phyloP scores from a whole-genome alignment of 2,113 vertebrate genomes.

The Rhabdornis inornatus region DNA sequence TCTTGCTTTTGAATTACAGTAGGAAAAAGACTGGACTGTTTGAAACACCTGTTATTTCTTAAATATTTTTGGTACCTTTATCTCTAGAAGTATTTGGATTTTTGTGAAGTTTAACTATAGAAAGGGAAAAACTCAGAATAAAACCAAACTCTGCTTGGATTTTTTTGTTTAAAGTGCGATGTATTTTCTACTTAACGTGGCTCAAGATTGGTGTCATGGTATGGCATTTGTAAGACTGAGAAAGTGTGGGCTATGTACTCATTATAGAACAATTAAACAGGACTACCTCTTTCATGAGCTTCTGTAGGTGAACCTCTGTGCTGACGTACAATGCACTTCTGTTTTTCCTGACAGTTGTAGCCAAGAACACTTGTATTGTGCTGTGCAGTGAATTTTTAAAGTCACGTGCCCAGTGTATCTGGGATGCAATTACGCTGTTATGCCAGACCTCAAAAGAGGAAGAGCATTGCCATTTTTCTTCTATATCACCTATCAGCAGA shows the following conservation, averaged over 20 bases:
- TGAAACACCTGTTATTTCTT: neutral
- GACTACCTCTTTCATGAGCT: neutral
- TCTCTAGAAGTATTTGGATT: neutral
- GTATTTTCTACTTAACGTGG: neutral
- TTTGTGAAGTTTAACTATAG: neutral
- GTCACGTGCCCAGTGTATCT: neutral
- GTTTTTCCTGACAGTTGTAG: neutral
- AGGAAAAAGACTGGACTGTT: neutral
- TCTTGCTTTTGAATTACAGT: neutral
- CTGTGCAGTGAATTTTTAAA: conserved; percentile 13
- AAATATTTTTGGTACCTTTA: neutral
- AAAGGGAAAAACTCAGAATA: neutral
- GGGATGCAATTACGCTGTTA: neutral
- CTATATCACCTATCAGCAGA: neutral
- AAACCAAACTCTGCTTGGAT: neutral
- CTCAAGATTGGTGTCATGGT: neutral
- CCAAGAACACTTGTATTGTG: neutral
- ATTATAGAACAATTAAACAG: neutral
- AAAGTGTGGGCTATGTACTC: neutral
- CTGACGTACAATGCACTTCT: neutral
- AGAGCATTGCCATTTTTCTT: neutral
- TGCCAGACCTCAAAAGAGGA: neutral
- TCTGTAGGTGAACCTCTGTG: neutral
- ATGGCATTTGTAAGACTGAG: neutral
- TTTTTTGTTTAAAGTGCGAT: neutral